These are phyloP conservation scores for Eudasyphora cyanicolor DNA, from an alignment of 2,888 invertebrate species.

Conservation along the genomic window DNA sequence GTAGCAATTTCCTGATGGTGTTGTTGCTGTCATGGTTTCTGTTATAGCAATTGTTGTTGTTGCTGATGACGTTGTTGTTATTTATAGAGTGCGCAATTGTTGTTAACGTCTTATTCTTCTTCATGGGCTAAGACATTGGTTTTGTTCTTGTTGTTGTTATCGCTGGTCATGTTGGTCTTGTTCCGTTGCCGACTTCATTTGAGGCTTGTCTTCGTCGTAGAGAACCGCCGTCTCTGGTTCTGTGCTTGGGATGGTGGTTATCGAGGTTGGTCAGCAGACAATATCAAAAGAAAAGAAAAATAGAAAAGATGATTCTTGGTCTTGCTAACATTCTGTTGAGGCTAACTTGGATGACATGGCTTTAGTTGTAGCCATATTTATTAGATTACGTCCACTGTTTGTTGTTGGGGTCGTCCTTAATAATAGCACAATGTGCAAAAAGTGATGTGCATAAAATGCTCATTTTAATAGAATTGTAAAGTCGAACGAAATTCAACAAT, in stretches of 20 bases:
- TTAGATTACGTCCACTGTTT: constrained; percentile 25
- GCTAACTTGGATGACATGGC: constrained; percentile 25
- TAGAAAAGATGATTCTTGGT: too few relatives aligned
- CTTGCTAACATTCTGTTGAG: neutral
- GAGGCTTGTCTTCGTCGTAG: neutral
- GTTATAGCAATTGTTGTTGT: constrained; percentile 12
- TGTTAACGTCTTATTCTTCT: constrained; percentile 61
- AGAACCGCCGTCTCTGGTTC: neutral
- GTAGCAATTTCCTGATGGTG: neutral
- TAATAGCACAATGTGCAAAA: neutral
- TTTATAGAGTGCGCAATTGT: constrained; percentile 60
- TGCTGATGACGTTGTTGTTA: constrained; percentile 50
- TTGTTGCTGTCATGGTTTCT: neutral
- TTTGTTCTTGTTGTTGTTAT: neutral
- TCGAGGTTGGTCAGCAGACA: neutral
- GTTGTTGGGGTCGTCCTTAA: neutral
- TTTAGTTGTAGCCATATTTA: constrained; percentile 42
- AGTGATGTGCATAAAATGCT: neutral
- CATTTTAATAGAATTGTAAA: neutral
- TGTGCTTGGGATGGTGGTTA: neutral
- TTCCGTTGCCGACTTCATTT: neutral
- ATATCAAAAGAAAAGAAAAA: neutral
- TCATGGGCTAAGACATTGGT: constrained; percentile 15
- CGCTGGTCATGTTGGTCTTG: neutral
- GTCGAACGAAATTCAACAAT: neutral